Evolutionary conservation across 2,888 invertebrate genomes (phyloP), one percentile per base, ranked within the genome.

Genomic region (Meiosimyza platycephala): DNA sequence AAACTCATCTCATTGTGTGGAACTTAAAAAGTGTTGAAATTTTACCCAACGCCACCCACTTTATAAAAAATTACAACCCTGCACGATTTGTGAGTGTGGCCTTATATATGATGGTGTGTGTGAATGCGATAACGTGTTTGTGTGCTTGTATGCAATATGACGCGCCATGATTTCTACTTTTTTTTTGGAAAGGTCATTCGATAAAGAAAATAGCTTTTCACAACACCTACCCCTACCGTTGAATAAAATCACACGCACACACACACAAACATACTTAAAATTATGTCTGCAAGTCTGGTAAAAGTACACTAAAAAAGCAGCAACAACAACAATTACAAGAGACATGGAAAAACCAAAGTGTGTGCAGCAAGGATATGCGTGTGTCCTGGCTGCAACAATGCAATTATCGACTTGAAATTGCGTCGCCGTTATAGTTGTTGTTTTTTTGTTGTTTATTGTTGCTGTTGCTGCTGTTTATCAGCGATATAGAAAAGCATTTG

Each of bases 351-450:
- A 51, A 15, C 57, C 7, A 50, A 28, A 28, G 18, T 69, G 33
- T 57, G n/a, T 50, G 6, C 16, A 57, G 64, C 67, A 67, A 67
- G 67, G 67, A 67, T 67, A 18, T 57, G 67, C 55, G 47, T 67
- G 52, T 51, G 33, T 40, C 9, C 40, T 52, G 33, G 52, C 59
- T 69, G 68, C 67, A 40, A 28, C 18, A 55, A 47, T 55, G 55
- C 50, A 50, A 50, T 69, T 59, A 50, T 69, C 47, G 60, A 62
- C 50, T 66, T 15, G 52, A 16, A 40, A 52, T 66, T 66, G 52
- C 16, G 66, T 59, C 28, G 59, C 33, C 18, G 57, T 47, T 16
- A 16, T 40, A 18, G 66, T 33, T 40, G 11, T 63, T 50, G 66
- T 33, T 54, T 13, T 40, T 40, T 40, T 40, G 40, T 9, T 40